Percentiles rank a stretch among this genome's conserved stretches.
Conservation (phyloP, 2,797 vertebrate species). For the Gallinago solitaria region DNA sequence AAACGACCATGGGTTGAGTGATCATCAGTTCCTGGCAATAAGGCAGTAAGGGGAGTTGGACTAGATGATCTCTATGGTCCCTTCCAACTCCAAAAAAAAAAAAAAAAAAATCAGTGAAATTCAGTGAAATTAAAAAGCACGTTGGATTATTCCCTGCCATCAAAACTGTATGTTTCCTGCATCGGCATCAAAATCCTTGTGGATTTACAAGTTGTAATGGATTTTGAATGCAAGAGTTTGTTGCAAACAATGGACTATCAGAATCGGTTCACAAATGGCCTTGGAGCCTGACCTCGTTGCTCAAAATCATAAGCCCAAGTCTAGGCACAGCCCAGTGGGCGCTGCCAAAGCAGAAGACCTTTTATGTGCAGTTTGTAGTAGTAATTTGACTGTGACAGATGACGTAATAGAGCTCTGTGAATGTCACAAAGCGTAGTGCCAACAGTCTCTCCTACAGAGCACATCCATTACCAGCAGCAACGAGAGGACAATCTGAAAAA, state of each 20-base stretch:
- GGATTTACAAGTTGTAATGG: not conserved
- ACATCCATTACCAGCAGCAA: not conserved
- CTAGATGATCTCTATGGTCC: too few relatives aligned
- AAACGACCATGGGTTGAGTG: not conserved
- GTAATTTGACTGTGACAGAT: not conserved
- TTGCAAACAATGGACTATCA: not conserved
- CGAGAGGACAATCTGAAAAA: not conserved
- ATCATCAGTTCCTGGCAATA: not conserved
- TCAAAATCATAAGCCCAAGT: not conserved
- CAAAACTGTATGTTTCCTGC: not conserved
- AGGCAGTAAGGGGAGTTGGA: not conserved
- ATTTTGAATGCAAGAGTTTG: not conserved
- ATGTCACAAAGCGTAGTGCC: not conserved
- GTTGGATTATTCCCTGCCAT: not conserved
- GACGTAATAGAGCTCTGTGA: not conserved
- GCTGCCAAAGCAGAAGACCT: not conserved
- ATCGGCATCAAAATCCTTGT: not conserved
- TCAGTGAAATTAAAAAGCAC: not conserved
- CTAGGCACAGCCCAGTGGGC: not conserved
- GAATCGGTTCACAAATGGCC: not conserved
- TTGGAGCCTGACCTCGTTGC: not conserved
- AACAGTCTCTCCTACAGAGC: not conserved
- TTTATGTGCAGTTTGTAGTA: not conserved
- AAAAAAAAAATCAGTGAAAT: too few relatives aligned
- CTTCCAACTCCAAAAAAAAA: too few relatives aligned